Evolutionary conservation across 2,888 invertebrate genomes (phyloP), one percentile per base, ranked within the genome.

Genomic region (Coecobrya sp.): DNA sequence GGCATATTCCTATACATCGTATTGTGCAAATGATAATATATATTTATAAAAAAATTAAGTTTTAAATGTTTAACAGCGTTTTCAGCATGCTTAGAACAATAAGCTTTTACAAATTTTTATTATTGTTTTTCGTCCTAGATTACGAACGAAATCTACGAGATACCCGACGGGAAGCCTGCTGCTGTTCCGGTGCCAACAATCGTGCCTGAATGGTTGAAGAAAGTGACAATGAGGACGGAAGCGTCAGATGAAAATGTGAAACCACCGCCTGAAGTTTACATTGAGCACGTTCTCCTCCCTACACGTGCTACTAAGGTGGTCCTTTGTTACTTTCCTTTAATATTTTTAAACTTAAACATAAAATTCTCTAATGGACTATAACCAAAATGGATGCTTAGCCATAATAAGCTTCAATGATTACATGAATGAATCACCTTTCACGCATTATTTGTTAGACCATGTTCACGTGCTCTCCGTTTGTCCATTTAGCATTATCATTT

Each of bases 241-340:
- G 93, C 89, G 5, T 76, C 84, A 16, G 94, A 95, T 91, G 94
- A 95, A 86, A 95, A 94, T 65, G 84, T 92, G 27, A 94, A 95
- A 87, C 95, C 95, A 65, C 93, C 93, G 52, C 65, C 93, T 73
- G 94, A 94, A 89, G 94, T 94, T n/a, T 94, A 95, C 90, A 94
- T 95, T 65, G 95, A 95, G 91, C 93, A 95, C 86, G 95, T 95
- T 30, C 82, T 95, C 59, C 82, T 95, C 49, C 95, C 95, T 30
- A 95, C 95, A 93, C 93, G 95, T 86, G 94, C 94, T 30, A 93
- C 94, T 11, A 95, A 95, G 94, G 95, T 95, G 92, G 86, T 82
- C 82, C 70, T 55, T 91, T n/a, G n/a, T 76, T 79, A 68, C 30
- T 85, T 68, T 62, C 49, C 49, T 85, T 16, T 81, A 25, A 88